phyloP scores from a whole-genome alignment of 2,113 vertebrate species.

The Daboia siamensis region DNA sequence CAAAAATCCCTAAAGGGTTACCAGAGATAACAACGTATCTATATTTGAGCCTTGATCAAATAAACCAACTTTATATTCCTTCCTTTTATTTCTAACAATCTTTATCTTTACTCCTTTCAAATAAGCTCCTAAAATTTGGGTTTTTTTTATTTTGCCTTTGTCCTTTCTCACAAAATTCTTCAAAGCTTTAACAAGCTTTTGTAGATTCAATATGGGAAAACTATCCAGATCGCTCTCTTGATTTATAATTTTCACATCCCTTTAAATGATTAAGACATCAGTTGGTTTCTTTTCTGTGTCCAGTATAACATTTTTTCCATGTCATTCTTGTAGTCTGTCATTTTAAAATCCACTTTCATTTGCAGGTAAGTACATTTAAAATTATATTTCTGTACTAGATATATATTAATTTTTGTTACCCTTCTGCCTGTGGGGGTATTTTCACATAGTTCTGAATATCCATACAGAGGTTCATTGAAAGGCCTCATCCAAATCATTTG shows the following conservation, averaged over 20 bases:
- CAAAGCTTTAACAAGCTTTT: not conserved
- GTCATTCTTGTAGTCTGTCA: not conserved
- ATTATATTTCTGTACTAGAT: not conserved
- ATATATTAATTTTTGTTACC: not conserved
- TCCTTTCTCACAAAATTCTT: not conserved
- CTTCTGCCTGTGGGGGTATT: no score
- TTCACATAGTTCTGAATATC: not conserved
- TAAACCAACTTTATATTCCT: not conserved
- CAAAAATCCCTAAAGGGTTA: not conserved
- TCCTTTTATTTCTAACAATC: not conserved
- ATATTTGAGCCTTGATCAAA: not conserved
- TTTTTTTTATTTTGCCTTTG: not conserved
- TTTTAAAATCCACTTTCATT: not conserved
- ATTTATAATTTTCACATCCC: not conserved
- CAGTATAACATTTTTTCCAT: not conserved
- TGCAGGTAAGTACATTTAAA: not conserved
- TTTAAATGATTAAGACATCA: not conserved
- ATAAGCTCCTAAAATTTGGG: not conserved
- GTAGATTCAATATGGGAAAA: not conserved
- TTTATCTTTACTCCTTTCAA: not conserved
- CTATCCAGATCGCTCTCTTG: not conserved
- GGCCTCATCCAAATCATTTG: not conserved
- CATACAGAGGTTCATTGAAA: not conserved
- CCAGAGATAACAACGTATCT: not conserved
- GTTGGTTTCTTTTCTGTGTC: not conserved